phyloP scores from a whole-genome alignment of 1,140 invertebrate species.

The Cyphomyrmex costatus region DNA sequence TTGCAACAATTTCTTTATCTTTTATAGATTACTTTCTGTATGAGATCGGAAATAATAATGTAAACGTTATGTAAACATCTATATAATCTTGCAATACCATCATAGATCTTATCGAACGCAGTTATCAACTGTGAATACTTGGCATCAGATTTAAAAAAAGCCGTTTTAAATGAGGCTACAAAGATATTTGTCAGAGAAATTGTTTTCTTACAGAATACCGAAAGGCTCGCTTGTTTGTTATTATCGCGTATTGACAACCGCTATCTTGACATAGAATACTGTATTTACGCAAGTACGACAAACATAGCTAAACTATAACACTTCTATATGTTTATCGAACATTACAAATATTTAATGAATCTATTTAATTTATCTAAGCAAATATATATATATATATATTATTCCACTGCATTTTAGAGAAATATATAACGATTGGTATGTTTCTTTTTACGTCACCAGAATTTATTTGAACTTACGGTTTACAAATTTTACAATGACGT shows the following conservation, averaged over 20 bases:
- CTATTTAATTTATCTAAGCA: too few relatives aligned
- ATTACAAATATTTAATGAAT: neutral
- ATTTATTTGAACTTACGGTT: slow-evolving; percentile 11
- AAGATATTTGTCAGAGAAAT: slow-evolving; percentile 19
- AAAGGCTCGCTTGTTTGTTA: neutral
- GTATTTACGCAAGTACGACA: neutral
- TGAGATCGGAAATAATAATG: neutral
- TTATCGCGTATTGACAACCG: neutral
- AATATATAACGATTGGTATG: neutral
- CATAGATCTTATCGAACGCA: slow-evolving; percentile 6
- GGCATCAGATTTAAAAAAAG: slow-evolving; percentile 3
- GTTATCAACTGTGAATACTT: slow-evolving; percentile 28
- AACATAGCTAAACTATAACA: neutral
- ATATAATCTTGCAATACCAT: neutral
- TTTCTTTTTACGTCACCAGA: neutral
- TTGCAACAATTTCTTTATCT: neutral
- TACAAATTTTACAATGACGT: neutral
- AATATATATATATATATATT: too few relatives aligned
- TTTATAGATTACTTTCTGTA: neutral
- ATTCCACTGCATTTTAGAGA: too few relatives aligned
- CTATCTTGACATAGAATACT: slow-evolving; percentile 25
- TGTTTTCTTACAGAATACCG: neutral
- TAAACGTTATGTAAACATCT: slow-evolving; percentile 7
- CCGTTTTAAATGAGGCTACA: slow-evolving; percentile 12
- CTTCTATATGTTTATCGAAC: neutral